These are phyloP conservation scores for Drosophila pandora DNA, from an alignment of 1,140 invertebrate genomes.

Conservation along the genomic window DNA sequence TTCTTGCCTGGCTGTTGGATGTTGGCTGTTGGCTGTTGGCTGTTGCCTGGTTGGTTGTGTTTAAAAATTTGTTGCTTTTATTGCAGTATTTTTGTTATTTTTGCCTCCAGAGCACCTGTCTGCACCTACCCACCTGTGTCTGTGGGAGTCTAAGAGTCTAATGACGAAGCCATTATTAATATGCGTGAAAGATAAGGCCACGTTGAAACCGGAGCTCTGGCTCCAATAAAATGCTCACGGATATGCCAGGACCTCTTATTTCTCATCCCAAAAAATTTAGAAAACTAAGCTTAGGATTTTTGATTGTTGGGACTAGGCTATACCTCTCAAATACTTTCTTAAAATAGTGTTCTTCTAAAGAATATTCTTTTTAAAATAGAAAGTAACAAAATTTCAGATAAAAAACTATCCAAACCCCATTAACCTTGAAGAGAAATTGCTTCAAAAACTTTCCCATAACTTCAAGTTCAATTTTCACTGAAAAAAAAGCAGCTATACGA, in stretches of 20 bases:
- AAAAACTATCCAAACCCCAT: neutral
- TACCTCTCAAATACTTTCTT: neutral
- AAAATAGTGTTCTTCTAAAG: too few species aligned
- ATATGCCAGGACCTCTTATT: neutral
- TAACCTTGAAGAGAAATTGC: neutral
- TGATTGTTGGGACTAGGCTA: neutral
- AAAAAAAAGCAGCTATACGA: neutral
- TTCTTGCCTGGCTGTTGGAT: constrained; percentile 1
- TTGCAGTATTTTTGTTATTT: constrained; percentile 6
- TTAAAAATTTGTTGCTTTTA: constrained; percentile 13
- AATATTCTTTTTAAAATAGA: too few species aligned
- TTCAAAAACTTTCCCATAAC: neutral
- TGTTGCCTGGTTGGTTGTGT: constrained; percentile 1
- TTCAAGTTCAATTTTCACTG: neutral
- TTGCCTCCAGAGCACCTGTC: constrained; percentile 21
- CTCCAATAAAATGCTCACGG: constrained; percentile 23
- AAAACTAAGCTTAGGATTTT: neutral
- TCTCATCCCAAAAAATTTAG: neutral
- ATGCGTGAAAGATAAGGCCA: constrained; percentile 69
- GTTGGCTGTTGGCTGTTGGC: neutral
- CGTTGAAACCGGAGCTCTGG: constrained; percentile 14
- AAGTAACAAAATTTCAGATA: too few species aligned
- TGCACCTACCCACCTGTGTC: constrained; percentile 36
- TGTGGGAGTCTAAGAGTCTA: constrained; percentile 33
- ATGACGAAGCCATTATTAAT: constrained; percentile 77